Conservation (phyloP, 1,140 invertebrate species). For the Oryzaephilus surinamensis region DNA sequence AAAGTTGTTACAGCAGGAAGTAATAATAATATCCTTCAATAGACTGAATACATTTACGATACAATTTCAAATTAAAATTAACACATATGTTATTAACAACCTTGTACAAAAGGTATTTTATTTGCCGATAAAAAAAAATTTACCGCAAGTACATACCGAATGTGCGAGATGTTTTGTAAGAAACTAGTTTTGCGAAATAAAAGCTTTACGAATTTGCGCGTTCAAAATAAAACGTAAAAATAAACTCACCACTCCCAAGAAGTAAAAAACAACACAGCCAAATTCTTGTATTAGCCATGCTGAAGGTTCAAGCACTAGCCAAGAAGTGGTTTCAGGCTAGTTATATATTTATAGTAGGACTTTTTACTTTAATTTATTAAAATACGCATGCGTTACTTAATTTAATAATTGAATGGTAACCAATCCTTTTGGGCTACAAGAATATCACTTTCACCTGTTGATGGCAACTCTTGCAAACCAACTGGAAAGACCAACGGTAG, state of each 20-base stretch:
- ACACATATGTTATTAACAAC: too few relatives aligned
- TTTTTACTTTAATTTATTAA: constrained; percentile 21
- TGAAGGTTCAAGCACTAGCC: constrained; percentile 33
- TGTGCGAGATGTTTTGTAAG: too few relatives aligned
- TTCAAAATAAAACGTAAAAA: too few relatives aligned
- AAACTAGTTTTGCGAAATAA: too few relatives aligned
- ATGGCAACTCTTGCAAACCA: constrained; percentile 11
- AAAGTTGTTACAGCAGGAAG: not conserved
- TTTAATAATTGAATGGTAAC: constrained; percentile 13
- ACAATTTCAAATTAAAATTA: too few relatives aligned
- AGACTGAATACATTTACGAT: too few relatives aligned
- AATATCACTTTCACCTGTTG: constrained; percentile 28
- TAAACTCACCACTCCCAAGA: constrained; percentile 28
- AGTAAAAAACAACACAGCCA: constrained; percentile 35
- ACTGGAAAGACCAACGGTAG: constrained; percentile 26
- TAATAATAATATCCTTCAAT: too few relatives aligned
- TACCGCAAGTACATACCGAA: too few relatives aligned
- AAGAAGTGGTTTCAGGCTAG: constrained; percentile 32
- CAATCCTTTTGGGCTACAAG: constrained; percentile 14
- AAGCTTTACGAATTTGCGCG: too few relatives aligned
- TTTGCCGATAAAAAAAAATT: too few relatives aligned
- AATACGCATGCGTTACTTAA: constrained; percentile 27
- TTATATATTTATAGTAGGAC: constrained; percentile 38
- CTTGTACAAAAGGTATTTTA: too few relatives aligned
- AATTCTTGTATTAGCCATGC: constrained; percentile 32